A percentile compares a stretch with the other conserved stretches of the same genome.
phyloP scores from a whole-genome alignment of 30 jellyfish, hydroid and myxozoan species.

The Nemopilema nomurai region DNA sequence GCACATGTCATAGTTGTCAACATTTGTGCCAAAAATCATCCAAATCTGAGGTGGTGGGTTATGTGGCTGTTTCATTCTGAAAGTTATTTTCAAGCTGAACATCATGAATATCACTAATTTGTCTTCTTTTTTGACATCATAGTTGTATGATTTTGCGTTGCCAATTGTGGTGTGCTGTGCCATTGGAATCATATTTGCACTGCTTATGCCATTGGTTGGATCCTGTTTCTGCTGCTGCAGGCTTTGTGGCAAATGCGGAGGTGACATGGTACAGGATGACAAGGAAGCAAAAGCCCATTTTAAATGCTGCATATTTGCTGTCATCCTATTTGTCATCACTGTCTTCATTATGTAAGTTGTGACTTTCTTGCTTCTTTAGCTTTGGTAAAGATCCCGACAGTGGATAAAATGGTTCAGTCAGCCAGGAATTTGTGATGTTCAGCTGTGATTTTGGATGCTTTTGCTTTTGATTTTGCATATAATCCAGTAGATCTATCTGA shows the following conservation, averaged over 20 bases:
- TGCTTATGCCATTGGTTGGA: slow-evolving; percentile 88
- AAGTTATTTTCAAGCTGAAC: not conserved
- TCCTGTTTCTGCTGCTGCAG: slow-evolving; percentile 94
- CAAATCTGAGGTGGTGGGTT: too few species aligned
- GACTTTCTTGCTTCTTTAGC: not conserved
- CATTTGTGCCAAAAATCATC: too few species aligned
- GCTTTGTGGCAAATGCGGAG: slow-evolving; percentile 93
- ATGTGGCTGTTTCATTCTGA: not conserved
- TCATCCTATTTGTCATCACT: slow-evolving; percentile 54
- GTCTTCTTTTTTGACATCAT: not conserved
- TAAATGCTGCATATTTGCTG: slow-evolving; percentile 78
- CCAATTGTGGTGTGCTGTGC: slow-evolving; percentile 76
- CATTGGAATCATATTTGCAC: slow-evolving; percentile 80
- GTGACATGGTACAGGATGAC: slow-evolving; percentile 81
- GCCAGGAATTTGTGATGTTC: not conserved
- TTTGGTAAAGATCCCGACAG: not conserved
- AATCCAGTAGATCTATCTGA: too few species aligned
- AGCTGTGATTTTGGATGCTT: too few species aligned
- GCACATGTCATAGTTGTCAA: too few species aligned
- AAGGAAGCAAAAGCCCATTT: slow-evolving; percentile 66
- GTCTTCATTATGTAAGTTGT: slow-evolving; percentile 81
- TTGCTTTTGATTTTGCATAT: too few species aligned
- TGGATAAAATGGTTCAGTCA: not conserved
- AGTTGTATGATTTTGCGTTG: slow-evolving; percentile 67
- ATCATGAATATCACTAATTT: not conserved